These are phyloP conservation scores for Grammomys dolichurus DNA, from an alignment of 2,113 vertebrate species.

Conservation along the genomic window DNA sequence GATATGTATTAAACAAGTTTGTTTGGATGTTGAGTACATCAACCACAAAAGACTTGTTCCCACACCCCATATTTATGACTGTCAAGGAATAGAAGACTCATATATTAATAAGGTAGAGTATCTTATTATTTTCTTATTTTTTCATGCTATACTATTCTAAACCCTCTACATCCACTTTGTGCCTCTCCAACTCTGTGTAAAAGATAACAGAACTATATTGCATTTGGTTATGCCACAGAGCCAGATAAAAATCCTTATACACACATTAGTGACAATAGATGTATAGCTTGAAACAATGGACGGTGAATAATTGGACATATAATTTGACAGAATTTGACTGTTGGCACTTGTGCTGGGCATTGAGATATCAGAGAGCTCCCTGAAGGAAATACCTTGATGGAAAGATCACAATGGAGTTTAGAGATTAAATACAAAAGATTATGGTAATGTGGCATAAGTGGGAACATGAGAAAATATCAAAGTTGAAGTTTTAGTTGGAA, in stretches of 20 bases:
- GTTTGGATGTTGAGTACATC: not conserved
- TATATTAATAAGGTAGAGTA: not conserved
- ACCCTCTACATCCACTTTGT: not conserved
- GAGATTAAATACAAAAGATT: conserved; percentile 80
- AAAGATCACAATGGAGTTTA: conserved; percentile 75
- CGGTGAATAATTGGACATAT: conserved; percentile 49
- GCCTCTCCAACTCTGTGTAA: conserved; percentile 4
- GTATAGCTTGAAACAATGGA: conserved; percentile 49
- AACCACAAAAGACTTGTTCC: not conserved
- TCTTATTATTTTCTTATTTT: conserved; percentile 52
- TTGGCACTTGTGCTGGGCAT: conserved; percentile 54
- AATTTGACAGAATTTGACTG: conserved; percentile 59
- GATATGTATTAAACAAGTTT: not conserved
- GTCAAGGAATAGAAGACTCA: conserved; percentile 7
- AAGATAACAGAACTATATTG: not conserved
- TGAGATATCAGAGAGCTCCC: conserved; percentile 70
- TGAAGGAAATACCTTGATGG: conserved; percentile 77
- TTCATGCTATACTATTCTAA: conserved; percentile 51
- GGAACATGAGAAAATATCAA: conserved; percentile 81
- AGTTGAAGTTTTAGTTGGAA: conserved; percentile 81
- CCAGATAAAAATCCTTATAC: conserved; percentile 10
- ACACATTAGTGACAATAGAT: conserved; percentile 27
- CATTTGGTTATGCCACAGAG: conserved; percentile 36
- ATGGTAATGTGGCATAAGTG: conserved; percentile 76
- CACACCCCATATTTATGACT: conserved; percentile 8